Percentiles rank a stretch among this genome's conserved stretches.
These are phyloP conservation scores for Bradypodion pumilum DNA, from an alignment of 2,797 vertebrate genomes.

Conservation along the genomic window DNA sequence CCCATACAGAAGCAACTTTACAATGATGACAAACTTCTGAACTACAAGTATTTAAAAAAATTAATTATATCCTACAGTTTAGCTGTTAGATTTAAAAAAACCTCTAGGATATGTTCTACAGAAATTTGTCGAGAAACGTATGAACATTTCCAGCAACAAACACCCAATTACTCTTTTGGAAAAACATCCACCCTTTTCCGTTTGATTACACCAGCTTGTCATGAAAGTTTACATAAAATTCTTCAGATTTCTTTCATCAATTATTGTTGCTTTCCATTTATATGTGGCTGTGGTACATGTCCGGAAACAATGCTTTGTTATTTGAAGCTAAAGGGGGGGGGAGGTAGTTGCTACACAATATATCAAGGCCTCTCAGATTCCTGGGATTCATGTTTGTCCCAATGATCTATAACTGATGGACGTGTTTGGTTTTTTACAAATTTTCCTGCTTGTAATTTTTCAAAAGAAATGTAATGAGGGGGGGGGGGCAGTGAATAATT, in stretches of 20 bases:
- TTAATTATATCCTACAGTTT: too few relatives aligned
- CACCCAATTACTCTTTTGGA: not conserved
- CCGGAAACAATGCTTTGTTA: not conserved
- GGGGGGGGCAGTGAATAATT: not conserved
- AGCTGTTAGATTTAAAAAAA: too few relatives aligned
- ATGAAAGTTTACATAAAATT: not conserved
- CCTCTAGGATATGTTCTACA: not conserved
- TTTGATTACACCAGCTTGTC: constrained; percentile 4
- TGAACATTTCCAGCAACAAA: not conserved
- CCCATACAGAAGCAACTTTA: too few relatives aligned
- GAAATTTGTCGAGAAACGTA: not conserved
- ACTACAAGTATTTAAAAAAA: too few relatives aligned
- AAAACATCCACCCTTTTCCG: not conserved
- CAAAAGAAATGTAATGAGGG: not conserved
- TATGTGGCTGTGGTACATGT: not conserved
- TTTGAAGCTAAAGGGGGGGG: not conserved
- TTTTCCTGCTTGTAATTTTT: constrained; percentile 15
- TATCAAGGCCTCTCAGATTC: not conserved
- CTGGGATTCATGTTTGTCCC: not conserved
- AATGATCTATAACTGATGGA: not conserved
- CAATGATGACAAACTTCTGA: too few relatives aligned
- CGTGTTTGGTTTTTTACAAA: not conserved
- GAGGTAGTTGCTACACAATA: not conserved
- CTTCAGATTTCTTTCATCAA: not conserved
- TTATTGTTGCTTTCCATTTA: constrained; percentile 22